Evolutionary conservation across 2,797 vertebrate species (phyloP).

Genomic region (Streptopelia turtur): DNA sequence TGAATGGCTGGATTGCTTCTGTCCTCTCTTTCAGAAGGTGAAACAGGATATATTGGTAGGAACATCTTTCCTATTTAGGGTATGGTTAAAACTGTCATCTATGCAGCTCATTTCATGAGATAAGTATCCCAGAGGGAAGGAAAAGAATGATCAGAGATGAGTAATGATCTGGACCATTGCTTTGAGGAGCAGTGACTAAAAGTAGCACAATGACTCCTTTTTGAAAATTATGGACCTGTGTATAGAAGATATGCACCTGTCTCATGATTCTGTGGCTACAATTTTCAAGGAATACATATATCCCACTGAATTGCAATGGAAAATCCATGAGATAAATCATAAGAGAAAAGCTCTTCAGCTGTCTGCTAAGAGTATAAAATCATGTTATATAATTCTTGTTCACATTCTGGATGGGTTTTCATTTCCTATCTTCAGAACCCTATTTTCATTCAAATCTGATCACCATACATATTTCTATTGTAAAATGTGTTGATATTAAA

Average conservation of each 20-base stretch:
- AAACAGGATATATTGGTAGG: background rate
- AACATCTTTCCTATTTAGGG: background rate
- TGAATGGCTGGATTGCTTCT: background rate
- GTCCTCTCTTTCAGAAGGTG: background rate
- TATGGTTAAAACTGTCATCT: background rate
- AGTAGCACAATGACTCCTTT: background rate
- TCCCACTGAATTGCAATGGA: background rate
- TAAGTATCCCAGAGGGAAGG: background rate
- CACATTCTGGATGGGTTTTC: background rate
- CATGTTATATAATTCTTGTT: background rate
- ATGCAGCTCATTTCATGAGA: background rate
- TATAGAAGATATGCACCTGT: background rate
- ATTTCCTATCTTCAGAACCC: background rate
- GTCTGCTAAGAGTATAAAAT: background rate
- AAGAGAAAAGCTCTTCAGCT: background rate
- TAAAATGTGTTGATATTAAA: slow-evolving; percentile 6
- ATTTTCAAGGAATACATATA: background rate
- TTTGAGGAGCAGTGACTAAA: background rate
- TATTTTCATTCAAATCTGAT: background rate
- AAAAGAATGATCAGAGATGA: background rate
- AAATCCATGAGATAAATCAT: background rate
- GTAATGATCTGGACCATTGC: background rate
- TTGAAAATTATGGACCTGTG: background rate
- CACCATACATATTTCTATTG: background rate
- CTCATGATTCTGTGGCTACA: background rate